phyloP scores from a whole-genome alignment of 2,888 invertebrate species.

The Dasypolia templi region DNA sequence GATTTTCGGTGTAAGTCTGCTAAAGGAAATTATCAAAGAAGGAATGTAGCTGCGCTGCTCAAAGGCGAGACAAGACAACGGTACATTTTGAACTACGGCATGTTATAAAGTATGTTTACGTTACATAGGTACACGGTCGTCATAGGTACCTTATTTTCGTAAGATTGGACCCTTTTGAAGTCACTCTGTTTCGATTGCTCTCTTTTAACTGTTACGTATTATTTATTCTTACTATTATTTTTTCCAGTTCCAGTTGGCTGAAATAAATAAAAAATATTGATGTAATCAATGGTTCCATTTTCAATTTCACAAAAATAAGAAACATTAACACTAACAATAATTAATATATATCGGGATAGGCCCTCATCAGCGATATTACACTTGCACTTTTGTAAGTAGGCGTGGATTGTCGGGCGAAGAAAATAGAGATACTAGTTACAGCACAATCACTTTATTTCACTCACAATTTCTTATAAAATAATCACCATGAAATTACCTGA shows the following conservation, averaged over 20 bases:
- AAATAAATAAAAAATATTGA: not conserved
- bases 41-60: constrained; percentile 39
- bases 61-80: constrained; percentile 32
- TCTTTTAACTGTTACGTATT: no score
- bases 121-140: not conserved
- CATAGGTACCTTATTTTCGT: not conserved
- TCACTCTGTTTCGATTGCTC: not conserved
- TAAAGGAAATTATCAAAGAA: constrained; percentile 55
- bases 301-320: not conserved
- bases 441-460: no score
- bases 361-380: no score
- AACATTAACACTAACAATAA: no score
- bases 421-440: no score
- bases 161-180: not conserved
- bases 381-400: no score
- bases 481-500: no score
- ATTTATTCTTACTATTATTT: no score
- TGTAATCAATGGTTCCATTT: not conserved
- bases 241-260: no score
- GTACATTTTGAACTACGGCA: constrained; percentile 38
- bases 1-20: constrained; percentile 35
- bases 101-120: constrained; percentile 29
- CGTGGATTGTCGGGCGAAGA: no score
- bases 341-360: no score
- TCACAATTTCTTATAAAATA: no score